Evolutionary conservation across 2,113 vertebrate species (phyloP).

Genomic region (Conger conger): DNA sequence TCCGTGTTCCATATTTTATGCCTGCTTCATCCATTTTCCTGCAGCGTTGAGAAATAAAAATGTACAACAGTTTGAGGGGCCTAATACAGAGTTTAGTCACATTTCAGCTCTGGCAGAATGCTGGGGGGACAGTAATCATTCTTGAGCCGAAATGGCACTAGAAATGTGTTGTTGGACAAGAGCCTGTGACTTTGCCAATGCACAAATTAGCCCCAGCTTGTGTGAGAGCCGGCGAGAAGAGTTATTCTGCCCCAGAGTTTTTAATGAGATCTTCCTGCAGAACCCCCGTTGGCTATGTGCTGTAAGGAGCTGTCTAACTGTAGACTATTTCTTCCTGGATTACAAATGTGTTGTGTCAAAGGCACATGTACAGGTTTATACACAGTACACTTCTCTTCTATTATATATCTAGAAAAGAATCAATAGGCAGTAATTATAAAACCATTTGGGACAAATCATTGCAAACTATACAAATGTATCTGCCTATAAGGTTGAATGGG

Average conservation of each 20-base stretch:
- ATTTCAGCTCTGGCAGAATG: conserved; percentile 43
- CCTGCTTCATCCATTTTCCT: conserved; percentile 63
- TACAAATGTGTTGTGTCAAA: conserved; percentile 9
- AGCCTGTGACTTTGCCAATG: conserved; percentile 55
- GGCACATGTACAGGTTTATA: not conserved
- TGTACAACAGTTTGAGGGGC: conserved; percentile 71
- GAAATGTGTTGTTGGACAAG: conserved; percentile 66
- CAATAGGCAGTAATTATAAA: conserved; percentile 37
- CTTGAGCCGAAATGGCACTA: conserved; percentile 53
- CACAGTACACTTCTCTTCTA: not conserved
- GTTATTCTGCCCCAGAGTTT: conserved; percentile 56
- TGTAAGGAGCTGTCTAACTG: conserved; percentile 6
- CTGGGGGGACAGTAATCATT: conserved; percentile 47
- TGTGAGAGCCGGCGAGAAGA: conserved; percentile 34
- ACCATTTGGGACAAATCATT: not conserved
- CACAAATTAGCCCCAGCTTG: conserved; percentile 63
- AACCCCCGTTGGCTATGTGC: conserved; percentile 35
- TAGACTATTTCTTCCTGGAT: conserved; percentile 16
- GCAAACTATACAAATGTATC: conserved; percentile 7
- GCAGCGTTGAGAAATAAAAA: conserved; percentile 66
- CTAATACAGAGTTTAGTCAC: conserved; percentile 75
- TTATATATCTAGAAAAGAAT: not conserved
- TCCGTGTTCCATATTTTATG: conserved; percentile 68
- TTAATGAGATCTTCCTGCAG: conserved; percentile 66
- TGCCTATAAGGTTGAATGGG: not conserved